Evolutionary conservation across 2,113 vertebrate species (phyloP).

Genomic region (Oryzias celebensis): DNA sequence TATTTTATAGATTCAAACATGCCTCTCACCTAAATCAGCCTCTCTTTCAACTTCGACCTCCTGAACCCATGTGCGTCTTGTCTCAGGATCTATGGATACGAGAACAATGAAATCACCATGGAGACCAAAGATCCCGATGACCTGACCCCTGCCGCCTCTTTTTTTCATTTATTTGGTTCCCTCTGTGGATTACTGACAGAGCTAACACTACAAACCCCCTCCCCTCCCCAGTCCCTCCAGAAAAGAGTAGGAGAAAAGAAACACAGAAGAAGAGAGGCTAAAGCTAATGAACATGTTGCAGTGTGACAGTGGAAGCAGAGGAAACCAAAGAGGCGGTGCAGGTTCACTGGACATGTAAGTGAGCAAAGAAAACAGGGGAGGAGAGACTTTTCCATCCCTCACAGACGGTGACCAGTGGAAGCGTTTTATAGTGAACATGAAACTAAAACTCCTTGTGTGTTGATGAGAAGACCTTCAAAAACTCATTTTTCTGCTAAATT

Average conservation of each 20-base stretch:
- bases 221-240: constrained; percentile 6
- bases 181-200: constrained; percentile 47
- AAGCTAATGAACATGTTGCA: constrained; percentile 71
- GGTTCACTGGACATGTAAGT: constrained; percentile 56
- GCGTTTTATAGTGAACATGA: background rate
- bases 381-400: constrained; percentile 12
- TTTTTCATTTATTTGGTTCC: constrained; percentile 36
- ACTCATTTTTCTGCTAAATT: too few relatives aligned
- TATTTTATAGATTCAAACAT: background rate
- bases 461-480: too few relatives aligned
- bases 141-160: constrained; percentile 25
- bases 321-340: constrained; percentile 52
- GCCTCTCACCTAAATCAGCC: constrained; percentile 6
- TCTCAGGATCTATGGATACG: constrained; percentile 15
- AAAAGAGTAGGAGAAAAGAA: constrained; percentile 32
- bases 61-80: constrained; percentile 33
- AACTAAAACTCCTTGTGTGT: too few relatives aligned
- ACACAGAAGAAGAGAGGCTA: constrained; percentile 33
- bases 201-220: constrained; percentile 29
- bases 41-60: constrained; percentile 49
- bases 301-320: constrained; percentile 45
- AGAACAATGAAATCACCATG: constrained; percentile 59
- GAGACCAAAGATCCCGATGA: constrained; percentile 42
- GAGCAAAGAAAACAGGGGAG: constrained; percentile 14
- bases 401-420: constrained; percentile 2